Evolutionary conservation across 2,113 vertebrate genomes (phyloP).

Genomic region (Aepyceros melampus): DNA sequence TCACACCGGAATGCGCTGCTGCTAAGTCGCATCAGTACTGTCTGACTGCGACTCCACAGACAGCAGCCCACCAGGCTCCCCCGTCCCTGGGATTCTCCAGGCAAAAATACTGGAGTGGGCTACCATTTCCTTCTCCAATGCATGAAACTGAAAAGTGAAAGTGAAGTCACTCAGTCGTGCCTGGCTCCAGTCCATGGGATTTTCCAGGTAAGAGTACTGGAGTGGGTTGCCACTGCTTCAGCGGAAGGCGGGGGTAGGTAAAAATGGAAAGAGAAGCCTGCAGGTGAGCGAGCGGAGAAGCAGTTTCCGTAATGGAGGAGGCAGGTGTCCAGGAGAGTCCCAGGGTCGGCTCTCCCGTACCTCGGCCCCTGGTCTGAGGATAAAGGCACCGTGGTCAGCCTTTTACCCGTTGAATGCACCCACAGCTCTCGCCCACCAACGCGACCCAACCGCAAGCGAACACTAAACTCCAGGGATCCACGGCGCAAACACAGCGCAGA

Average conservation of each 20-base stretch:
- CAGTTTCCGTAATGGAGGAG: not conserved
- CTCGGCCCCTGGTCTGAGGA: not conserved
- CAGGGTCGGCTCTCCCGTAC: not conserved
- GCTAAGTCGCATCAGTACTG: too few species aligned
- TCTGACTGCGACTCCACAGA: too few species aligned
- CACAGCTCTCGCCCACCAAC: accelerated
- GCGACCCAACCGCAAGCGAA: accelerated
- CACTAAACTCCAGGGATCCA: accelerated
- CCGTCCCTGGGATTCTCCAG: too few species aligned
- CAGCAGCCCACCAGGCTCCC: too few species aligned
- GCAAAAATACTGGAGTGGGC: too few species aligned
- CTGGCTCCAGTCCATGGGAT: too few species aligned
- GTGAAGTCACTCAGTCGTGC: too few species aligned
- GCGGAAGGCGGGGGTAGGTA: not conserved
- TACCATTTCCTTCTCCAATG: too few species aligned
- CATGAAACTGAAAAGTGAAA: too few species aligned
- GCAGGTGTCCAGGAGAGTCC: not conserved
- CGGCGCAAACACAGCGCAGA: accelerated
- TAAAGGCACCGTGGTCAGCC: not conserved
- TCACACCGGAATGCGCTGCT: too few species aligned
- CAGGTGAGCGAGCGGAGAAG: not conserved
- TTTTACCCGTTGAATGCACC: not conserved
- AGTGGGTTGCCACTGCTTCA: not conserved
- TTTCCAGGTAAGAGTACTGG: too few species aligned
- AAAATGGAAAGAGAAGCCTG: not conserved